Base-by-base conservation (phyloP, 2,888 invertebrate species). In the Elmis aenea region DNA sequence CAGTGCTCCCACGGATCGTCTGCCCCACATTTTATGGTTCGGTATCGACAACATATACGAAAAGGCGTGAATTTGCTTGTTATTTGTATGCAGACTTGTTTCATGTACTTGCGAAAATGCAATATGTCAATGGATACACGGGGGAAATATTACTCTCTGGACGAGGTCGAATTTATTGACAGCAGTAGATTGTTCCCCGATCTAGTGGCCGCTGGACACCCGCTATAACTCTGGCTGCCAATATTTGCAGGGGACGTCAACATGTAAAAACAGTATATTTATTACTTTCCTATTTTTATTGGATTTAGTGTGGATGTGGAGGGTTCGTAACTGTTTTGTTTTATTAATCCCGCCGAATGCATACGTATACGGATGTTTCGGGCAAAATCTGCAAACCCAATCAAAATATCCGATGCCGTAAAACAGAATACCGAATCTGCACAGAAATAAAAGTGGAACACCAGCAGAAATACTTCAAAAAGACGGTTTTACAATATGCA, bases 111-210 rank as follows among this genome's bases (percentile, higher is more conserved):
- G 61, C 52, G 61, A 64, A 64, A 63, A 58, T 61, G 61, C 62
- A 62, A 66, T 66, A 64, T 59, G 60, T 59, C 58, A 60, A 56
- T 47, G 51, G 48, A 53, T 54, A 55, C 62, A 58, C 61, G 46
- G 51, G 67, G 67, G 66, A 67, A 66, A 66, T 66, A 66, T 67
- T 66, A 66, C 62, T 55, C n/a, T n/a, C 55, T 55, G 59, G 58
- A 57, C 59, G 54, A 54, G 52, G 48, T 56, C 58, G 58, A 61
- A 58, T 67, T 67, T 67, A 66, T 67, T 65, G 67, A 66, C 65
- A 67, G 63, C 57, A 59, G 59, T 64, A 64, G 64, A 67, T 67
- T 64, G 66, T 66, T 62, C 64, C 57, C 59, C 65, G 61, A 66
- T 66, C 64, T 59, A 59, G 54, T 62, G 59, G 61, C 59, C 62